A percentile compares a stretch with the other conserved stretches of the same genome.
These are phyloP conservation scores for Rhinopomastus cyanomelas DNA, from an alignment of 2,113 vertebrate genomes.

Conservation along the genomic window DNA sequence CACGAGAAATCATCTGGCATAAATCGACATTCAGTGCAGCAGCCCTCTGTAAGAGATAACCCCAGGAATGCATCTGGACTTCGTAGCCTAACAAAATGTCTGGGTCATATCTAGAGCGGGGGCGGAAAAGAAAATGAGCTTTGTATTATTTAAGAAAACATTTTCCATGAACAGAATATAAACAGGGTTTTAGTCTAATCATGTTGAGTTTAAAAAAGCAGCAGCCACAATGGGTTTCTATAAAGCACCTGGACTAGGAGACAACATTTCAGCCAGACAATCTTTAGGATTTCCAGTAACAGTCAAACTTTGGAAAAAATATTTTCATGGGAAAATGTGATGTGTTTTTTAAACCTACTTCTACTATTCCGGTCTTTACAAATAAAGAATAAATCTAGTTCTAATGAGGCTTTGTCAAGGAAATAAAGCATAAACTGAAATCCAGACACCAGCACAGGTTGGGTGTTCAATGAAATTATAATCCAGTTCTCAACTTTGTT, in stretches of 20 bases:
- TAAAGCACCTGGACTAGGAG: neutral
- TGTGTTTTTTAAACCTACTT: neutral
- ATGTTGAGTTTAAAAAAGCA: neutral
- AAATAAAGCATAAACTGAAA: neutral
- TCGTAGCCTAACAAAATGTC: conserved; percentile 97
- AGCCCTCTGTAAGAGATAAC: conserved; percentile 94
- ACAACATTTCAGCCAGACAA: neutral
- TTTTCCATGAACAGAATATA: neutral
- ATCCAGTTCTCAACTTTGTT: neutral
- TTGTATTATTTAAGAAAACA: neutral
- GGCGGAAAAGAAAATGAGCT: conserved; percentile 12
- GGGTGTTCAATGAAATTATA: neutral
- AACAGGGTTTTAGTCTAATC: neutral
- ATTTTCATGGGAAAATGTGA: neutral
- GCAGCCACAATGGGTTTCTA: neutral
- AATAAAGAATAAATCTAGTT: neutral
- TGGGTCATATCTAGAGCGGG: conserved; percentile 87
- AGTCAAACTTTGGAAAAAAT: neutral
- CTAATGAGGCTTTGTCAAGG: neutral
- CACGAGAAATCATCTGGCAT: conserved; percentile 92
- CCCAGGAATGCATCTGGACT: conserved; percentile 98
- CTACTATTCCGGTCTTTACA: neutral
- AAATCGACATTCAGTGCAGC: conserved; percentile 84
- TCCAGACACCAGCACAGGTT: neutral
- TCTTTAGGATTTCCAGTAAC: neutral